Evolutionary conservation across 2,888 invertebrate species (phyloP).

Genomic region (Tipula confusa): DNA sequence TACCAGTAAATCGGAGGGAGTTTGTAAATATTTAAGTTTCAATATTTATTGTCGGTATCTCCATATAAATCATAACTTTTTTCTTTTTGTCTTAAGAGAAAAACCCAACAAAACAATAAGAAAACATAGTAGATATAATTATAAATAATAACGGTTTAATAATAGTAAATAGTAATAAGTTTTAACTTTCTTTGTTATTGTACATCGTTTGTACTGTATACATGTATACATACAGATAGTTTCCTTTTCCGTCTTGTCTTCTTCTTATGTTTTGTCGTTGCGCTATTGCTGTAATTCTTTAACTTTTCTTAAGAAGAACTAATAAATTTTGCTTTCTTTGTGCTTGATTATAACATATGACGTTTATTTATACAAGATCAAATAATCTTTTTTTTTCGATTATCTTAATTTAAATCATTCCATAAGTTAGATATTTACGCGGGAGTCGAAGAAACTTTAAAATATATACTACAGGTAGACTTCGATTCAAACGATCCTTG

Average conservation of each 20-base stretch:
- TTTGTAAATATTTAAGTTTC: not conserved
- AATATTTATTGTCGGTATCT: not conserved
- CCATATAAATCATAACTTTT: not conserved
- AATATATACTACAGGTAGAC: no score
- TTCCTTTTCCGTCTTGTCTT: not conserved
- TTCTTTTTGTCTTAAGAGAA: not conserved
- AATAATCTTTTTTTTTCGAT: not conserved
- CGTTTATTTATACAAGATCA: not conserved
- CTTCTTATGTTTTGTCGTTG: not conserved
- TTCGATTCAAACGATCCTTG: no score
- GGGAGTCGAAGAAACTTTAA: no score
- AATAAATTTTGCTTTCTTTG: slow-evolving; percentile 3
- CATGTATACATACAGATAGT: not conserved
- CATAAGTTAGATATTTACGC: not conserved
- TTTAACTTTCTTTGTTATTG: not conserved
- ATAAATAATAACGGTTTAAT: slow-evolving; percentile 20
- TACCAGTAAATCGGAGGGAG: no score
- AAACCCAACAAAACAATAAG: no score
- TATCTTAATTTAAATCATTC: not conserved
- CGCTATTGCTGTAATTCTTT: not conserved
- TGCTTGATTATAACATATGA: not conserved
- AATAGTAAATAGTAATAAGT: not conserved
- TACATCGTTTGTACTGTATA: not conserved
- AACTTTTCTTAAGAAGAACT: not conserved
- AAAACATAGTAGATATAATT: not conserved